Conservation (phyloP, 2,888 invertebrate genomes). For the Cyaniris semiargus region DNA sequence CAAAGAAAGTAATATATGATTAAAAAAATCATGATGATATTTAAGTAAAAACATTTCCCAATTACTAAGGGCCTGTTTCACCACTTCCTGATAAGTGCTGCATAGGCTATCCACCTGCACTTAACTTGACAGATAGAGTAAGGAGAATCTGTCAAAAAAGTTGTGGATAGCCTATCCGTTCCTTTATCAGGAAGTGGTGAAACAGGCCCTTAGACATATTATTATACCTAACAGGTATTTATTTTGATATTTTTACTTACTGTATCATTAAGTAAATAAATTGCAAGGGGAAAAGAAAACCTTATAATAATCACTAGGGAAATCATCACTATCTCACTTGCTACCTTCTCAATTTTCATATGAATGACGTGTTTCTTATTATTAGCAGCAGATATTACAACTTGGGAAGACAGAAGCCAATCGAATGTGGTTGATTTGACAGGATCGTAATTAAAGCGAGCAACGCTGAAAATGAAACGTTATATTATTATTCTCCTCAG, state of each 20-base stretch:
- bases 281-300: constrained; percentile 56
- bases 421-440: constrained; percentile 7
- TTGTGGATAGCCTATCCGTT: no score
- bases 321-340: constrained; percentile 36
- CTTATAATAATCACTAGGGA: constrained; percentile 49
- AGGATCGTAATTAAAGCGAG: constrained; percentile 10
- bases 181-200: no score
- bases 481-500: not conserved
- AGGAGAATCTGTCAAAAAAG: no score
- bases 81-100: no score
- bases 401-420: constrained; percentile 12
- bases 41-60: no score
- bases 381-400: not conserved
- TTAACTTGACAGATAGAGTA: no score
- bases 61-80: no score
- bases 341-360: constrained; percentile 29
- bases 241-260: constrained; percentile 31
- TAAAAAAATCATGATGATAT: no score
- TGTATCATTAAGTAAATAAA: constrained; percentile 52
- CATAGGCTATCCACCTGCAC: no score
- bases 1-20: no score
- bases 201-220: no score
- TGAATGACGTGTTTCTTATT: constrained; percentile 13
- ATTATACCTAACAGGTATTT: not conserved
- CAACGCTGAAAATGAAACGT: not conserved